Conservation (phyloP, 92 coral and sea anemone species). For the Actinostola sp. region DNA sequence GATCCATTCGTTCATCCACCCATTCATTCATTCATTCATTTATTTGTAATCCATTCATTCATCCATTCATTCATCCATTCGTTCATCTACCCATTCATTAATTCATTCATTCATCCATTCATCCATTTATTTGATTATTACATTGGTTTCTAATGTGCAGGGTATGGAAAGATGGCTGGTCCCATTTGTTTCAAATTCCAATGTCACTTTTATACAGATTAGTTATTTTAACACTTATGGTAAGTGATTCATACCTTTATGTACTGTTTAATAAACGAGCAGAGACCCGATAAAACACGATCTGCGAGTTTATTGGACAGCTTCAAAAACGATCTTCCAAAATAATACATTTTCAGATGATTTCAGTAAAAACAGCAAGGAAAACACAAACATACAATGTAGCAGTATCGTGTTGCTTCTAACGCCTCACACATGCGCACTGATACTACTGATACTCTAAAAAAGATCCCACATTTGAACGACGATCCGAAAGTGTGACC, state of each 20-base stretch:
- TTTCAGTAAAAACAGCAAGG: too few species aligned
- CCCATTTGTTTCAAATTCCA: slow-evolving; percentile 2
- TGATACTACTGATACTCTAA: too few species aligned
- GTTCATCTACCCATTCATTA: not conserved
- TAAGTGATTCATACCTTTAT: not conserved
- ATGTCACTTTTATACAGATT: slow-evolving; percentile 12
- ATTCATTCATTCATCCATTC: not conserved
- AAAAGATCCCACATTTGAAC: too few species aligned
- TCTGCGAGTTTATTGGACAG: not conserved
- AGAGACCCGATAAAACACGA: not conserved
- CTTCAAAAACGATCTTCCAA: too few species aligned
- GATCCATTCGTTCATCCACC: not conserved
- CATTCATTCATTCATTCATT: not conserved
- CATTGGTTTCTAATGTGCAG: not conserved
- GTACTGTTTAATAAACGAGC: not conserved
- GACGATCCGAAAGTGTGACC: too few species aligned
- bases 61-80: not conserved
- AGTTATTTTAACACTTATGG: slow-evolving; percentile 5
- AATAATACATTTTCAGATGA: too few species aligned
- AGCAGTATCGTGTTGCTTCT: too few species aligned
- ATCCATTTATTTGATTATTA: not conserved
- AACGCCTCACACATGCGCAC: too few species aligned
- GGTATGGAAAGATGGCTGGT: slow-evolving; percentile 17
- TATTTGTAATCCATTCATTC: not conserved
- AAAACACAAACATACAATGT: too few species aligned